Evolutionary conservation across 2,113 vertebrate genomes (phyloP), one percentile per base, ranked within the genome.

Genomic region (Puntigrus tetrazona): DNA sequence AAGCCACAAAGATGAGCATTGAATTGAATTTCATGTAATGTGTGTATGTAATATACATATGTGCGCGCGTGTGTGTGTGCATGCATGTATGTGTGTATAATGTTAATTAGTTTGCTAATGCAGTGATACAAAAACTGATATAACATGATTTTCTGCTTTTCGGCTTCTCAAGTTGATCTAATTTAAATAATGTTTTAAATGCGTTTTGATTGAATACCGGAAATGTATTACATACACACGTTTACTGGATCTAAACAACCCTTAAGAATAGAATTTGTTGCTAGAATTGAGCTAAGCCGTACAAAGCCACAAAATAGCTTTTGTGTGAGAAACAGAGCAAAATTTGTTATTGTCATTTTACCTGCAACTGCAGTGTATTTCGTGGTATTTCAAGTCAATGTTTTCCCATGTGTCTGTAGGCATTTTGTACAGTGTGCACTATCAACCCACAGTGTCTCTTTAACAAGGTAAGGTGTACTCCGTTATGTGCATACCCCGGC

Each of bases 391-490:
- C 52, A 55, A 57, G 52, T n/a, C 22, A n/a, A 55, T 8, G 2
- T 55, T 55, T 55, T 55, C 52, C 52, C 52, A 55, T 22, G 52
- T 8, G 52, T 55, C 52, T 55, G 5, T 55, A 22, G 61, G 73
- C 34, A 34, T 76, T 76, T 52, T 55, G 20, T 52, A 5, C 47
- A 55, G 43, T 34, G 25, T 79, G 77, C 77, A 63, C 75, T 29
- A 41, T 63, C 36, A 79, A 63, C 78, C 59, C 20, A 10, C 57
- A 80, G 47, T 50, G 27, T 31, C 57, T 31, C 22, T 65, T 78
- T 61, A 61, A 80, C 36, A 65, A 65, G 59, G 57, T 80, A 50
- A 75, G 25, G 31, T 61, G 11, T 25, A 29, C 69, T 72, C 55
- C 11, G 65, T 20, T 70, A 25, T 81, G 45, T 25, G 63, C 63